phyloP scores from a whole-genome alignment of 2,797 vertebrate genomes.

The Periophthalmus magnuspinnatus region DNA sequence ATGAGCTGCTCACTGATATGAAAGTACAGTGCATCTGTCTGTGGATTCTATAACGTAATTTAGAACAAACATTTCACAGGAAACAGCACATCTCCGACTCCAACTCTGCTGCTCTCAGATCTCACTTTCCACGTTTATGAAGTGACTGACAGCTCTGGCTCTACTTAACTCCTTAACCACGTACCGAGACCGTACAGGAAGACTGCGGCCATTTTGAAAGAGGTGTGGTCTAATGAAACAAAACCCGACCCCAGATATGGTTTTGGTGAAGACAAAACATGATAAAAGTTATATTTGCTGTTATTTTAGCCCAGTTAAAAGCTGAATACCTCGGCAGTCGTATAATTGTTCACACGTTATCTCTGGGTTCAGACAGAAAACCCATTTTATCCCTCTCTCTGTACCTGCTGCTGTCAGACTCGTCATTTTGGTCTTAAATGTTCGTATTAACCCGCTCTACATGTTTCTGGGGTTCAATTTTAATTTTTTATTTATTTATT shows the following conservation, averaged over 20 bases:
- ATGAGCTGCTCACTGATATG: background rate
- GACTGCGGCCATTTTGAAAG: too few species aligned
- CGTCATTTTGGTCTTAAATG: too few species aligned
- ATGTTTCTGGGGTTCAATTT: too few species aligned
- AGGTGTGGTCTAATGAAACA: too few species aligned
- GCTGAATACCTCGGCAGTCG: constrained; percentile 14
- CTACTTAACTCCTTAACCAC: background rate
- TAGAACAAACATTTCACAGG: constrained; percentile 1
- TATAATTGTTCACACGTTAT: constrained; percentile 58
- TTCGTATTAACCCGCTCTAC: too few species aligned
- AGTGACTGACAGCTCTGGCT: background rate
- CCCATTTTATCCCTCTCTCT: too few species aligned
- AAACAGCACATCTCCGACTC: background rate
- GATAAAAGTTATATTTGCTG: too few species aligned
- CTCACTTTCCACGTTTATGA: background rate
- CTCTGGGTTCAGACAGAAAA: constrained; percentile 56
- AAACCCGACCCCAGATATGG: too few species aligned
- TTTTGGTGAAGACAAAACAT: too few species aligned
- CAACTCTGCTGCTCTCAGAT: background rate
- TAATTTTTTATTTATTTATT: too few species aligned
- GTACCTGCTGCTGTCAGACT: too few species aligned
- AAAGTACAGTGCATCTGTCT: background rate
- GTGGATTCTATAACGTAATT: background rate
- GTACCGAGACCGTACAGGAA: too few species aligned
- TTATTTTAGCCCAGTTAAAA: background rate